A percentile compares a stretch with the other conserved stretches of the same genome.
phyloP scores from a whole-genome alignment of 37 sponge, comb jelly and placozoan genomes.

The Theonella swinhoei region DNA sequence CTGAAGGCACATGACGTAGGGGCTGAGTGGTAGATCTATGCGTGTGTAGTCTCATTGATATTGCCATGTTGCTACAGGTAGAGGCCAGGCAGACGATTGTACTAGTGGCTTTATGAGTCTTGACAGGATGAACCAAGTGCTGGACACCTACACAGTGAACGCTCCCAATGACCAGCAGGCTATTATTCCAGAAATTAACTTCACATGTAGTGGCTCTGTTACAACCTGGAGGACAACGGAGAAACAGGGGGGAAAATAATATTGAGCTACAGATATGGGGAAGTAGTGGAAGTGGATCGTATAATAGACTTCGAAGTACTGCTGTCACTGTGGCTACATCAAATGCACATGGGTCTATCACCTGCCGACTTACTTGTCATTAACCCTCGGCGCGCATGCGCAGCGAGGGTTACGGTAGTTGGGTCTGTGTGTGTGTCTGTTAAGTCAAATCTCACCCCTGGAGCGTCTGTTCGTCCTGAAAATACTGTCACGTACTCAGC shows the following conservation, averaged over 20 bases:
- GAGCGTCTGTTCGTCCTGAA: too few species aligned
- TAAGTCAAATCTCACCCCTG: too few species aligned
- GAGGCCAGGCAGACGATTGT: too few species aligned
- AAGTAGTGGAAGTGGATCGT: not conserved
- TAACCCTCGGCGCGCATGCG: too few species aligned
- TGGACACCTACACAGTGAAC: not conserved
- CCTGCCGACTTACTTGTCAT: not conserved
- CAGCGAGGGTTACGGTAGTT: too few species aligned
- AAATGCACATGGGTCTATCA: not conserved
- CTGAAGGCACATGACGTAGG: too few species aligned
- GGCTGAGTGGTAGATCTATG: too few species aligned
- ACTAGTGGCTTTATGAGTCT: not conserved
- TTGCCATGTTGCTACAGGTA: too few species aligned
- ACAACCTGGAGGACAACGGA: not conserved
- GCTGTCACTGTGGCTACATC: not conserved
- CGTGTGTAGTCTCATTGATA: too few species aligned
- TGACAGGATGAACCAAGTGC: not conserved
- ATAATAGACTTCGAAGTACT: not conserved
- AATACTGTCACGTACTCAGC: too few species aligned
- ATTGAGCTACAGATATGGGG: not conserved
- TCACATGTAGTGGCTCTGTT: constrained; percentile 2
- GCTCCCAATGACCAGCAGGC: not conserved
- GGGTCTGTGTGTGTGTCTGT: too few species aligned
- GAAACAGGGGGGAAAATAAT: too few species aligned
- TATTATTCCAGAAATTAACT: not conserved